Evolutionary conservation across 2,888 invertebrate genomes (phyloP), one percentile per base, ranked within the genome.

Genomic region (Scaeva pyrastri): DNA sequence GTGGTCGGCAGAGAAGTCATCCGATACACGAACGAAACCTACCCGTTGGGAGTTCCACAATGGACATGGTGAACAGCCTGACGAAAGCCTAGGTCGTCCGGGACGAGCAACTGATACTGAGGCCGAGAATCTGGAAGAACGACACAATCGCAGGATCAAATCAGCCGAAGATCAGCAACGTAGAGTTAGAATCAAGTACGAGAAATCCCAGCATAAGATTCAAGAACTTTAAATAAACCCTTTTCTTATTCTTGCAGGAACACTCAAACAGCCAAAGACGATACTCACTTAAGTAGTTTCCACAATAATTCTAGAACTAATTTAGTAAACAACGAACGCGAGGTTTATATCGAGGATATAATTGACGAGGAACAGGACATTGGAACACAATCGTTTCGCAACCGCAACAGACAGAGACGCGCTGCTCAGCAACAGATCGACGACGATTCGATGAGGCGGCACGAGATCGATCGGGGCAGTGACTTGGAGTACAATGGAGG

Each of bases 391-490:
- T 86, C 86, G 56, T 86, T 45, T 52, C 70, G 86, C 14, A 87
- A 88, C 60, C 84, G 87, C 8, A 87, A 88, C 56, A 87, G 89
- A 62, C 88, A 89, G 45, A 86, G 89, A 12, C 72, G 89, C 12
- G 89, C 89, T n/a, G 78, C 88, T n/a, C 90, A 94, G 72, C 93
- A 92, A 6, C 95, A 95, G 77, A 93, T 94, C 21, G 96, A 96
- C 88, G 94, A 95, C 68, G 96, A 96, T 89, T 96, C 96, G 0
- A 94, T 97, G 89, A 93, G 95, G 87, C 93, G 96, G 76, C 96
- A 97, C 90, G 97, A 97, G 93, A 94, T 96, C 79, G 96, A 97
- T 88, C 93, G 96, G 52, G 96, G 96, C 7, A 96, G 96, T 19
- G 96, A 96, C 88, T 93, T 94, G 55, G 93, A 92, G 80, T 94